Conservation (phyloP, 1,140 invertebrate species). For the Melitaea cinxia region DNA sequence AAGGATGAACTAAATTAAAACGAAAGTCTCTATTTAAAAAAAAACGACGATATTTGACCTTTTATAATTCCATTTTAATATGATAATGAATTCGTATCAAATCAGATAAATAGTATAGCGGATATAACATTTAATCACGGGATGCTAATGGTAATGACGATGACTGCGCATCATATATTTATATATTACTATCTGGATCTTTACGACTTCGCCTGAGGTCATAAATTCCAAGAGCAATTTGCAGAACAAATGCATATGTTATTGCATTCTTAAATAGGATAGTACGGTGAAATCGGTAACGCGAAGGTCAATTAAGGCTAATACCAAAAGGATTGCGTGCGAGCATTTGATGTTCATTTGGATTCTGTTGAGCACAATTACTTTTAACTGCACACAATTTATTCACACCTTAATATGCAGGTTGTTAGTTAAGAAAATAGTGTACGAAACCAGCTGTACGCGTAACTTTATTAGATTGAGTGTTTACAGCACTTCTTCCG, state of each 20-base stretch:
- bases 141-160: conserved; percentile 50
- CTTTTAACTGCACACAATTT: too few species aligned
- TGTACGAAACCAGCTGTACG: too few species aligned
- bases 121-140: conserved; percentile 51
- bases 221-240: conserved; percentile 12
- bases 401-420: too few species aligned
- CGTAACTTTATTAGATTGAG: too few species aligned
- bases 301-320: neutral
- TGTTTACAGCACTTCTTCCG: too few species aligned
- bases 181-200: conserved; percentile 4
- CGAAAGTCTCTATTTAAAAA: too few species aligned
- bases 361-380: too few species aligned
- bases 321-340: neutral
- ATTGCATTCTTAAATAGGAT: conserved; percentile 6
- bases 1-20: too few species aligned
- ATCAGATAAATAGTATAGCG: conserved; percentile 45
- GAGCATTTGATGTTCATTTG: too few species aligned
- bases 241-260: neutral
- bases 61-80: too few species aligned
- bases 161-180: conserved; percentile 31
- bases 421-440: too few species aligned
- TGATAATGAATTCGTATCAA: conserved; percentile 31
- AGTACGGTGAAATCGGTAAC: conserved; percentile 5
- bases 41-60: too few species aligned
- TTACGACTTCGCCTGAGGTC: conserved; percentile 4